A percentile compares a stretch with the other conserved stretches of the same genome.
phyloP scores from a whole-genome alignment of 2,113 vertebrate species.

The Pygoscelis antarcticus region DNA sequence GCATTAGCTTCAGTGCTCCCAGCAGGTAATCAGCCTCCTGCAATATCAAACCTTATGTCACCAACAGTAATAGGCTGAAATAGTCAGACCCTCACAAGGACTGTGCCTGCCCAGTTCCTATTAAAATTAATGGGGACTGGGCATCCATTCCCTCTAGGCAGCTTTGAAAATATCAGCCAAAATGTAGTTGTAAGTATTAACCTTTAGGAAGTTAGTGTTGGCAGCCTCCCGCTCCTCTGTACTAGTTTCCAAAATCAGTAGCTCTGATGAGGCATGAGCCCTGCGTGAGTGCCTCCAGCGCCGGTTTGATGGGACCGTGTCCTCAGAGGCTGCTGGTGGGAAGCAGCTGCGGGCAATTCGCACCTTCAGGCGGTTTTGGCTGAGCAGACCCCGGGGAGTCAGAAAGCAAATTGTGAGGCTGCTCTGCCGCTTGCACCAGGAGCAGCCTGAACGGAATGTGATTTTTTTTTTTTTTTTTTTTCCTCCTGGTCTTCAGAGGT shows the following conservation, averaged over 20 bases:
- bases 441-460: not conserved
- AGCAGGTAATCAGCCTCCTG: slow-evolving; percentile 37
- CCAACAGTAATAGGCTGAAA: slow-evolving; percentile 27
- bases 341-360: not conserved
- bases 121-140: slow-evolving; percentile 55
- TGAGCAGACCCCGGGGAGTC: not conserved
- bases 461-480: not conserved
- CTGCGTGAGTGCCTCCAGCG: not conserved
- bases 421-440: not conserved
- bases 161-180: slow-evolving; percentile 64
- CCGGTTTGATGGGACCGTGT: not conserved
- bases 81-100: not conserved
- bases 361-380: not conserved
- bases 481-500: not conserved
- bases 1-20: slow-evolving; percentile 1
- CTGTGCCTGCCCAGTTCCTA: slow-evolving; percentile 25
- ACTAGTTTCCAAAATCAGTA: not conserved
- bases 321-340: not conserved
- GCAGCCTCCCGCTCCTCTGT: slow-evolving; percentile 12
- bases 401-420: not conserved
- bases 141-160: slow-evolving; percentile 42
- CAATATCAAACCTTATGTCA: slow-evolving; percentile 34
- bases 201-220: slow-evolving; percentile 64
- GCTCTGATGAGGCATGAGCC: not conserved
- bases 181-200: slow-evolving; percentile 52